Evolutionary conservation across 2,113 vertebrate genomes (phyloP).

Genomic region (Notarius quadriscutis): DNA sequence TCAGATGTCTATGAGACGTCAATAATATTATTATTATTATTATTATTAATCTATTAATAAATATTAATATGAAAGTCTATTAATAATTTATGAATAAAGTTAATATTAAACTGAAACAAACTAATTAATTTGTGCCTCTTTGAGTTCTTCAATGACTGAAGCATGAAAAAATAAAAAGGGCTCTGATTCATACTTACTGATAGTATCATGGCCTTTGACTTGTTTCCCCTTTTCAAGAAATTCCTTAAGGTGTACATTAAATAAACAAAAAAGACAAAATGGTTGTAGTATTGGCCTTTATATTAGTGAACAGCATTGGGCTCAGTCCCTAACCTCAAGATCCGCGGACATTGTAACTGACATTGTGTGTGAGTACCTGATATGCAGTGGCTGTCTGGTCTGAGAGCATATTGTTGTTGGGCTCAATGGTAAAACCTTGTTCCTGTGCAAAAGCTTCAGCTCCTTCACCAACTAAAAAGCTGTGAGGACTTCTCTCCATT

Average conservation of each 20-base stretch:
- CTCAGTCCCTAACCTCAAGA: background rate
- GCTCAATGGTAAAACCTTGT: constrained; percentile 50
- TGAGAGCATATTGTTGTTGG: constrained; percentile 57
- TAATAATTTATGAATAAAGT: too few species aligned
- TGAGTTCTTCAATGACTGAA: background rate
- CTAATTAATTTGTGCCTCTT: background rate
- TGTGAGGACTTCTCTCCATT: constrained; percentile 50
- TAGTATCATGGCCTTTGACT: constrained; percentile 51
- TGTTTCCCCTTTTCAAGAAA: constrained; percentile 53
- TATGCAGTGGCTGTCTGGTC: constrained; percentile 54
- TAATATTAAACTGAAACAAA: background rate
- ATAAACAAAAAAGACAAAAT: background rate
- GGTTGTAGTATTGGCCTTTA: background rate
- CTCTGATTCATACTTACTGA: constrained; percentile 48
- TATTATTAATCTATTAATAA: too few species aligned
- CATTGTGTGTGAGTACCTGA: constrained; percentile 44
- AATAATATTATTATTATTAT: background rate
- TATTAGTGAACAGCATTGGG: background rate
- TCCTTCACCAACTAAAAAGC: constrained; percentile 57
- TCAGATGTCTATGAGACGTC: background rate
- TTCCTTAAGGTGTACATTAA: constrained; percentile 44
- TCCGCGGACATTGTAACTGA: background rate
- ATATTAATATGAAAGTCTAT: too few species aligned
- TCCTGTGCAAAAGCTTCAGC: constrained; percentile 56
- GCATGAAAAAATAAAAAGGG: background rate